Base-by-base conservation (phyloP, 2,888 invertebrate genomes). In the Rhyacophila evoluta region DNA sequence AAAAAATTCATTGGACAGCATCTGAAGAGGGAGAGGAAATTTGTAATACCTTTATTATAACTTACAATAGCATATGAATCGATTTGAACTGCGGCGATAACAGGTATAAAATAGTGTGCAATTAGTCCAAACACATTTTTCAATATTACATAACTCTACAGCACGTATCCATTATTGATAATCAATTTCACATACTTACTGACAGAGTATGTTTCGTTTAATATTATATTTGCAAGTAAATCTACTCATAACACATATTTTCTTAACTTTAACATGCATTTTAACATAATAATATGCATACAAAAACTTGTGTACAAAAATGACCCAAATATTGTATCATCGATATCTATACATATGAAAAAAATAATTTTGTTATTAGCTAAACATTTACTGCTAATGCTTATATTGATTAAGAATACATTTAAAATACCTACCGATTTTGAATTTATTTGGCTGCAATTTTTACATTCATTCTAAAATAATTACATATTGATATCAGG, bases 11-110 rank as follows among this genome's bases (percentile, higher is more conserved):
- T 33, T 33, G 29, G 6, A 4, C 29, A 33, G 29, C 29, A 4
- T 33, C 6, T 4, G 29, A 33, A 33, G 29, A 4, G 12, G 0
- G 15, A 41, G 15, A 41, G 4, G 25, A 55, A 19, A 25, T 55
- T 25, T 5, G 55, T 5, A 19, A 55, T 25, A 19, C 8, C 4
- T 6, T 33, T 55, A 2, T 1, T 38, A 6, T 55, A 15, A 8
- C 55, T 25, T 0, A 8, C 15, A 25, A 6, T 8, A 6, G 19
- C 8, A 55, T 55, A 55, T 8, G 19, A 19, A 55, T 55, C 12
- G 55, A 55, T 55, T 55, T 55, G 55, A 55, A 55, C 55, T 55
- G 55, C 19, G 55, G 55, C 55, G 55, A 55, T 19, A 55, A 8
- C 55, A 19, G 55, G 19, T 15, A 55, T 55, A 55, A 55, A 12